Base-by-base conservation (phyloP, 2,888 invertebrate genomes). In the Eristalinus sepulchralis region DNA sequence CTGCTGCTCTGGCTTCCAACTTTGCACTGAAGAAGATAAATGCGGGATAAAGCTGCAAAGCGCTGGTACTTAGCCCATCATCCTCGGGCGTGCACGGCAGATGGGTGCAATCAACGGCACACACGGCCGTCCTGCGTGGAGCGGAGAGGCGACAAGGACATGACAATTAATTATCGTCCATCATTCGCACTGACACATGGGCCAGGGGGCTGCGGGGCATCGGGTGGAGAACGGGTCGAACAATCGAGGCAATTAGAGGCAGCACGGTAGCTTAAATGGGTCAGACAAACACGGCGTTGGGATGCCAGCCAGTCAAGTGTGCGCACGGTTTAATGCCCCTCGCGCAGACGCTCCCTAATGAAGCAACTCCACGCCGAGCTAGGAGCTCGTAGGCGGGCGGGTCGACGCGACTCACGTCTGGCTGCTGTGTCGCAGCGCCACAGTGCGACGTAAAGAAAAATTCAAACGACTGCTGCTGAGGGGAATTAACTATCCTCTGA, bases 61-160 rank as follows among this genome's bases (percentile, higher is more conserved):
- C 60, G 27, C 60, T 60, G 22, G 27, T 27, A 31, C 60, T 71
- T 71, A 39, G 24, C 39, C n/a, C 20, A 57, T 67, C 62, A 62
- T 55, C 66, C 31, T 60, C 17, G 66, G 66, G 60, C 53, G 47
- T 59, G 17, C 31, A 70, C 10, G 34, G 57, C n/a, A 63, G 20
- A 63, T 71, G 53, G n/a, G 39, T 67, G 82, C 82, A 82, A 81
- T 77, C 60, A 67, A 64, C 36, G 62, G 36, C 31, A 66, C 70
- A 60, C 17, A 17, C 47, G 66, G 34, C 70, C 59, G 10, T 47
- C 24, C 33, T 17, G 24, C 10, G 55, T 22, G 34, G n/a, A 39
- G n/a, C 1, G 39, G 39, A n/a, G 4, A 39, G 39, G n/a, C 47
- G 47, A 17, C 47, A 47, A 47, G 47, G 47, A n/a, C 47, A 47